Evolutionary conservation across 2,113 vertebrate genomes (phyloP).

Genomic region (Myotis brandtii): DNA sequence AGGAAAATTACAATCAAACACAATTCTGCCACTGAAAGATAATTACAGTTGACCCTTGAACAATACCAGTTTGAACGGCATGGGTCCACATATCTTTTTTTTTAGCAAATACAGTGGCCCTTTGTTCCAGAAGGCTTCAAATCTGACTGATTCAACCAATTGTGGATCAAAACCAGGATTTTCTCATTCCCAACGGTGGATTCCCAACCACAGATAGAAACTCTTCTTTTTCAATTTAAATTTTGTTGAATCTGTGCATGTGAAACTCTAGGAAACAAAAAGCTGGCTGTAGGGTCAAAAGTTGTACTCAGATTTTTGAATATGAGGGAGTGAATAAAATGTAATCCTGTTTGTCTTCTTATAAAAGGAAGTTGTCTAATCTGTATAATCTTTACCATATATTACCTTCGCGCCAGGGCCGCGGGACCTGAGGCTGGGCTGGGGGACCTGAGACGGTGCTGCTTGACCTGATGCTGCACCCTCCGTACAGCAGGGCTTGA

Average conservation of each 20-base stretch:
- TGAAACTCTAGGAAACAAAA: not conserved
- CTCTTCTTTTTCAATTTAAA: not conserved
- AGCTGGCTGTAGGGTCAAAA: not conserved
- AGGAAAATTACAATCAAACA: not conserved
- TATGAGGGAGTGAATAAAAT: too few relatives aligned
- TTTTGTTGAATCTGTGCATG: not conserved
- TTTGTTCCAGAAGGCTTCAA: not conserved
- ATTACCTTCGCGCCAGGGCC: too few relatives aligned
- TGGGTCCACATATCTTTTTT: not conserved
- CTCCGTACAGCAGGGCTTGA: too few relatives aligned
- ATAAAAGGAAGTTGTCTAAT: too few relatives aligned
- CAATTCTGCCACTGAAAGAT: not conserved
- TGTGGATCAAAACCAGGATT: not conserved
- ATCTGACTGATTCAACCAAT: not conserved
- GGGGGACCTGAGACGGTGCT: too few relatives aligned
- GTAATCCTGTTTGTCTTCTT: too few relatives aligned
- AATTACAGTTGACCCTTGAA: not conserved
- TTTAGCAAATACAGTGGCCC: not conserved
- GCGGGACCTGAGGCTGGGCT: too few relatives aligned
- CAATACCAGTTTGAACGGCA: not conserved
- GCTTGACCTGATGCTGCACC: too few relatives aligned
- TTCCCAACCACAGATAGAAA: not conserved
- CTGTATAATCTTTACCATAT: too few relatives aligned
- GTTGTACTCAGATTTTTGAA: not conserved
- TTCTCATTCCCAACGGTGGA: not conserved